Evolutionary conservation across 2,888 invertebrate genomes (phyloP).

Genomic region (Beris morrisii): DNA sequence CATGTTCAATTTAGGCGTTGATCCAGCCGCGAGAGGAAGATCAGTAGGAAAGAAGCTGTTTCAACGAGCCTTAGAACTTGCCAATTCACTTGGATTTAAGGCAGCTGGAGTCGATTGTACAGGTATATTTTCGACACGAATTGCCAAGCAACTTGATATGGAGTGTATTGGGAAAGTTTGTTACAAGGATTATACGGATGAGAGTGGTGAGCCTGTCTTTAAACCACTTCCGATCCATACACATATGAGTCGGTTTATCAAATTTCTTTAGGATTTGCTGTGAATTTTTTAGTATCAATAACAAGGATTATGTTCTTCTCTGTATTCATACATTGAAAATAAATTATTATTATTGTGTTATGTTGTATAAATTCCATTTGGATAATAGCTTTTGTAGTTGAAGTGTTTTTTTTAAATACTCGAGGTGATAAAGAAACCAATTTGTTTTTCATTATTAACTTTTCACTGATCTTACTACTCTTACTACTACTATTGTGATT

Average conservation of each 20-base stretch:
- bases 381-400: no score
- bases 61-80: slow-evolving; percentile 33
- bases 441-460: no score
- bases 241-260: slow-evolving; percentile 38
- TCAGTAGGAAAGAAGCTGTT: slow-evolving; percentile 38
- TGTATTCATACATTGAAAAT: no score
- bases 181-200: slow-evolving; percentile 37
- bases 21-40: slow-evolving; percentile 34
- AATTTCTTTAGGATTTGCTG: neutral
- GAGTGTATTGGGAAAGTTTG: slow-evolving; percentile 29
- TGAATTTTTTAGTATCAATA: no score
- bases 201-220: slow-evolving; percentile 36
- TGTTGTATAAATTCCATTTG: no score
- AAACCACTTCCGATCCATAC: slow-evolving; percentile 35
- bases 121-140: slow-evolving; percentile 37
- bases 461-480: no score
- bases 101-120: slow-evolving; percentile 38
- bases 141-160: slow-evolving; percentile 38
- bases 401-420: no score
- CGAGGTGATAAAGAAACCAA: no score
- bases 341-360: no score
- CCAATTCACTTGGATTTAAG: slow-evolving; percentile 33
- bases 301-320: no score
- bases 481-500: no score
- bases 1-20: slow-evolving; percentile 35